phyloP scores from a whole-genome alignment of 2,888 invertebrate genomes.

The Tenthredo scrophulariae region DNA sequence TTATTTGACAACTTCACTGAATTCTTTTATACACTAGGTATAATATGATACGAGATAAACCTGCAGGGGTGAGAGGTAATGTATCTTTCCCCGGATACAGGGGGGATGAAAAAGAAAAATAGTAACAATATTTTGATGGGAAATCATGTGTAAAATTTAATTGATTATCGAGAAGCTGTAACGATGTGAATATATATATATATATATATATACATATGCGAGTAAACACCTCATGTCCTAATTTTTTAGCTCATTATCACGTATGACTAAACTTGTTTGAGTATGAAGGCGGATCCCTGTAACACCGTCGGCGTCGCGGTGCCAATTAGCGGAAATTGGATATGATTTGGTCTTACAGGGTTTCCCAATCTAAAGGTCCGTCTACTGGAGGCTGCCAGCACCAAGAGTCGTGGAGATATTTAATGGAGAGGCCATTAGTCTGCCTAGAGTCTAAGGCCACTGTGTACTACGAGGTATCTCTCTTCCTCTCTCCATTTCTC shows the following conservation, averaged over 20 bases:
- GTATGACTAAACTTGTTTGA: constrained; percentile 31
- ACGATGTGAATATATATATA: neutral
- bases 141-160: neutral
- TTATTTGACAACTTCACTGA: neutral
- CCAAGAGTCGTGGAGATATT: constrained; percentile 34
- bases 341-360: constrained; percentile 38
- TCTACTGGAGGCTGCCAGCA: constrained; percentile 1
- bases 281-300: neutral
- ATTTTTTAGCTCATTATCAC: constrained; percentile 37
- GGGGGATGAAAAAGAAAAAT: neutral
- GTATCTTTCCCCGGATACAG: neutral
- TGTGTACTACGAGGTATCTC: constrained; percentile 8
- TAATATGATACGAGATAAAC: neutral
- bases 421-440: constrained; percentile 39
- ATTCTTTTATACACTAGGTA: neutral
- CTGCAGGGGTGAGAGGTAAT: neutral
- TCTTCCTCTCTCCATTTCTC: constrained; percentile 8
- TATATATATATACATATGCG: neutral
- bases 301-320: neutral
- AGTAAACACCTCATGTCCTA: neutral
- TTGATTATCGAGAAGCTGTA: neutral
- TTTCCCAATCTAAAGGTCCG: constrained; percentile 34
- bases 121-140: neutral
- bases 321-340: constrained; percentile 43
- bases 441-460: constrained; percentile 11